These are phyloP conservation scores for Brachypodius melanocephalos DNA, from an alignment of 2,113 vertebrate species.

Conservation along the genomic window DNA sequence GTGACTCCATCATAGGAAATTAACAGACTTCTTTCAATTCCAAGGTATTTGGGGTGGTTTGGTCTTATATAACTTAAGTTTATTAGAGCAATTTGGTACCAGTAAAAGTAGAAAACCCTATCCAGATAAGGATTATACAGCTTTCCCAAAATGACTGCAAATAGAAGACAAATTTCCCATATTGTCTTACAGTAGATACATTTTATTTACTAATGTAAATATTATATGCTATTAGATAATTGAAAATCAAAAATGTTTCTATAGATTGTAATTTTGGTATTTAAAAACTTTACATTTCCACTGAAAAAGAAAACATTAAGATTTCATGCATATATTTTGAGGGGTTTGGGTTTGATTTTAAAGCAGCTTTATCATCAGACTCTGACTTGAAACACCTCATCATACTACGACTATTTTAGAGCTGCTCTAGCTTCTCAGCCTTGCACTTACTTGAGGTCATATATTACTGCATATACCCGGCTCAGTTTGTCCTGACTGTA, in stretches of 20 bases:
- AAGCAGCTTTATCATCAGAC: not conserved
- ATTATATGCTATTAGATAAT: not conserved
- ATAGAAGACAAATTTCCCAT: not conserved
- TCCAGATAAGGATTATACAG: not conserved
- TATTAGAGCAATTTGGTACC: not conserved
- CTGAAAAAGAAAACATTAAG: not conserved
- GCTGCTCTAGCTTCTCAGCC: not conserved
- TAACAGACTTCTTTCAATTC: not conserved
- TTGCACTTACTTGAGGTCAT: slow-evolving; percentile 87
- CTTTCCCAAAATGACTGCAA: not conserved
- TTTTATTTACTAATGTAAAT: not conserved
- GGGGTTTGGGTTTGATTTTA: not conserved
- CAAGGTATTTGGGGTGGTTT: not conserved
- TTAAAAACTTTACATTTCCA: not conserved
- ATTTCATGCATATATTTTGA: not conserved
- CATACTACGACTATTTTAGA: not conserved
- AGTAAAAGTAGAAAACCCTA: not conserved
- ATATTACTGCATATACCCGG: slow-evolving; percentile 90
- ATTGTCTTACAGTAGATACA: not conserved
- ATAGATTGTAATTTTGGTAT: not conserved
- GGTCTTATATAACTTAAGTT: not conserved
- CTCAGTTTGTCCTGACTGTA: slow-evolving; percentile 90
- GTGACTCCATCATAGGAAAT: not conserved
- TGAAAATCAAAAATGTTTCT: not conserved
- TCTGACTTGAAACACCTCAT: not conserved